Evolutionary conservation across 2,888 invertebrate species (phyloP).

Genomic region (Microctonus brassicae): DNA sequence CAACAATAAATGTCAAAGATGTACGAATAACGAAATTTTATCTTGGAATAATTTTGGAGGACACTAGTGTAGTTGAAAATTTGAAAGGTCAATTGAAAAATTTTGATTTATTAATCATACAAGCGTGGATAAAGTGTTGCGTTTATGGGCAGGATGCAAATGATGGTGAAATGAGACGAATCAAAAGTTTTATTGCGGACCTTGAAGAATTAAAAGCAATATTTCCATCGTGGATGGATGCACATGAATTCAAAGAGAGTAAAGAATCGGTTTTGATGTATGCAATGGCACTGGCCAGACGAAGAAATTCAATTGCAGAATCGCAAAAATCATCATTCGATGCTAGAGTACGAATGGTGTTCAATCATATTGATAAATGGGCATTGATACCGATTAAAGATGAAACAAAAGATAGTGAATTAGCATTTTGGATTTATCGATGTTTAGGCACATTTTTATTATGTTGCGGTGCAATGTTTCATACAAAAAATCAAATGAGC

Average conservation of each 20-base stretch:
- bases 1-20: constrained; percentile 62
- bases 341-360: constrained; percentile 54
- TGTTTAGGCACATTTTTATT: constrained; percentile 62
- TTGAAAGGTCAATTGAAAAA: constrained; percentile 55
- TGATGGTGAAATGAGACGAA: constrained; percentile 48
- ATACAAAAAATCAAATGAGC: constrained; percentile 55
- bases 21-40: constrained; percentile 60
- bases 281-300: constrained; percentile 53
- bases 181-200: constrained; percentile 55
- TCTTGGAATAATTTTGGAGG: constrained; percentile 54
- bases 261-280: constrained; percentile 58
- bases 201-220: constrained; percentile 56
- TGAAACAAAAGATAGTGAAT: constrained; percentile 58
- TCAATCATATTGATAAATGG: constrained; percentile 65
- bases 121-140: constrained; percentile 65
- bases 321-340: constrained; percentile 53
- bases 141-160: constrained; percentile 53
- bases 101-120: constrained; percentile 59
- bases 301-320: constrained; percentile 51
- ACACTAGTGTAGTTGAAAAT: constrained; percentile 45
- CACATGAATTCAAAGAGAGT: constrained; percentile 53
- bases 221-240: constrained; percentile 50
- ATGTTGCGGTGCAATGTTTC: constrained; percentile 59
- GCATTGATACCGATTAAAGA: constrained; percentile 57
- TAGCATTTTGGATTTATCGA: constrained; percentile 60